phyloP scores from a whole-genome alignment of 2,797 vertebrate genomes.

The Diglossa cyanea region DNA sequence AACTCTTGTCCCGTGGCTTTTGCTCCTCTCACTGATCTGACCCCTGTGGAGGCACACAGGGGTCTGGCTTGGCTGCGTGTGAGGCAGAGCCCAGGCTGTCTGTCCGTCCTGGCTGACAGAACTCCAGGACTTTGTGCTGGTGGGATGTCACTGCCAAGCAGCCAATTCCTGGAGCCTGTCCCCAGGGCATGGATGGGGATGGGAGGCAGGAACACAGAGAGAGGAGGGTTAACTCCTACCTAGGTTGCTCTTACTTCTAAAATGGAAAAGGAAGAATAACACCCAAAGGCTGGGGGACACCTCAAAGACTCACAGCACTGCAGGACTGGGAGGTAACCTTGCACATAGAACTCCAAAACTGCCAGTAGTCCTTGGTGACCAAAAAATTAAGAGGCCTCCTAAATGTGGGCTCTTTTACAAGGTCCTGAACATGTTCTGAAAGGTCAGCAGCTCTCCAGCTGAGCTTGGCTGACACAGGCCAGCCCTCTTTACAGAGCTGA shows the following conservation, averaged over 20 bases:
- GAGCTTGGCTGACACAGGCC: neutral
- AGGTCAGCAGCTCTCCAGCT: neutral
- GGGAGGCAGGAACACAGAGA: neutral
- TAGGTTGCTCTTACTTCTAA: neutral
- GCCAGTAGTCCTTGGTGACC: neutral
- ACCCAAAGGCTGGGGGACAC: neutral
- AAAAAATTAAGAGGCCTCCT: neutral
- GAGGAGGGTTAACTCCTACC: neutral
- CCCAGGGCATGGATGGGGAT: neutral
- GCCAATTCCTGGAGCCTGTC: neutral
- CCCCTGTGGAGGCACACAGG: fast-evolving
- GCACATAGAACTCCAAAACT: neutral
- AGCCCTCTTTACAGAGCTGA: neutral
- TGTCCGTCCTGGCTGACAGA: neutral
- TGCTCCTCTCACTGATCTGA: neutral
- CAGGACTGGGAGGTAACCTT: neutral
- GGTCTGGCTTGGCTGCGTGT: fast-evolving
- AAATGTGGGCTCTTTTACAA: neutral
- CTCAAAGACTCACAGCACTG: neutral
- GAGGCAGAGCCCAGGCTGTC: neutral
- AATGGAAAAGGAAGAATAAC: neutral
- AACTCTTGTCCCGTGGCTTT: neutral
- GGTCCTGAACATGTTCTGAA: neutral
- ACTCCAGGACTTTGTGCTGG: neutral
- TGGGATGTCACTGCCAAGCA: neutral